A percentile compares a stretch with the other conserved stretches of the same genome.
Conservation (phyloP, 2,888 invertebrate species). For the Dicycla oo region DNA sequence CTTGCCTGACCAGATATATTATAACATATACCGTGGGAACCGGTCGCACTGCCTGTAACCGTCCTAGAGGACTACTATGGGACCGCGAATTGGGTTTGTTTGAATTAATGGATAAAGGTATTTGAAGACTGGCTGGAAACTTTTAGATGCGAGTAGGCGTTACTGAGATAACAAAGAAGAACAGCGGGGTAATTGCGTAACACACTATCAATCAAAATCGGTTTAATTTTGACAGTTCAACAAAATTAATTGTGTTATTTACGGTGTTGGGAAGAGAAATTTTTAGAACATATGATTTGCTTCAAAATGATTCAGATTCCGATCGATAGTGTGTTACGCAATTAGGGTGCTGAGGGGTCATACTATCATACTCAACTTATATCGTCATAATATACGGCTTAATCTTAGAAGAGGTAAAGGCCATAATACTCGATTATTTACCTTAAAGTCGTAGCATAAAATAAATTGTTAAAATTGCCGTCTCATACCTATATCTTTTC, state of each 20-base stretch:
- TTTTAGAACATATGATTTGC: too few species aligned
- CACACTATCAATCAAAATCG: too few species aligned
- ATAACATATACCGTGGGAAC: constrained; percentile 65
- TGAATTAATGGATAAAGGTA: not conserved
- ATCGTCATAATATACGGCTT: not conserved
- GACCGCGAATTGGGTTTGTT: not conserved
- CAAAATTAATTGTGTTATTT: too few species aligned
- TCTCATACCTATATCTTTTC: not conserved
- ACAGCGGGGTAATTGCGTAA: too few species aligned
- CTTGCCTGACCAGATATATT: constrained; percentile 39
- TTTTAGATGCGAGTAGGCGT: not conserved
- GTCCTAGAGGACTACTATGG: constrained; percentile 31
- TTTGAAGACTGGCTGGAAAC: not conserved
- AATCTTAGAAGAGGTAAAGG: not conserved
- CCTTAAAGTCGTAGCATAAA: not conserved
- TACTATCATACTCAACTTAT: not conserved
- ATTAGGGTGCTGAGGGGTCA: too few species aligned
- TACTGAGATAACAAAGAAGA: not conserved
- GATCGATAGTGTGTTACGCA: too few species aligned
- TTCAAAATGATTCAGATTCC: too few species aligned
- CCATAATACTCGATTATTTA: not conserved
- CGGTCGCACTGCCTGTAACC: constrained; percentile 52
- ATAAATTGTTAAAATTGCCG: not conserved
- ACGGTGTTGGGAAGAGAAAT: too few species aligned
- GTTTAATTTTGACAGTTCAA: too few species aligned